Base-by-base conservation (phyloP, 2,113 vertebrate genomes). In the Bubo blakistoni region DNA sequence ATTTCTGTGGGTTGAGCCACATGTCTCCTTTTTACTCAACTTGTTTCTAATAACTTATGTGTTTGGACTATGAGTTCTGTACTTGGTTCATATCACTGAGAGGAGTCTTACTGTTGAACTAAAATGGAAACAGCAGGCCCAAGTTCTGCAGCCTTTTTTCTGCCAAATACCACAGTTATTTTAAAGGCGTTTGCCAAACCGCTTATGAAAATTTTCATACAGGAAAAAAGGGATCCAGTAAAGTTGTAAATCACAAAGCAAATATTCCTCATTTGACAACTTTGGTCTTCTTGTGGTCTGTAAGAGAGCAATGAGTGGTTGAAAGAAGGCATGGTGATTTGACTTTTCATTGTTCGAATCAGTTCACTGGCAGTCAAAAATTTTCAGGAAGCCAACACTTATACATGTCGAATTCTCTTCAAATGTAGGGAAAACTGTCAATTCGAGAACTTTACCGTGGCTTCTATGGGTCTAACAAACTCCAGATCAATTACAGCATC, bases 401-500 rank as follows among this genome's bases (percentile, higher is more conserved):
- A 94, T 98, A 96, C 95, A 97, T 87, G 49, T 94, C 93, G 98
- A 96, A 97, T 97, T 98, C 96, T 86, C 92, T 97, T 94, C 96
- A 91, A 96, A 92, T 86, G 32, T 51, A 95, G 71, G 78, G 62
- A 94, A 96, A 96, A 94, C 92, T 97, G 88, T 78, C 81, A 94
- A 25, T 97, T 96, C 85, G 66, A 97, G 94, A 97, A 93, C 49
- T 79, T 96, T 94, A 94, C 91, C 83, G 52, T 62, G 54, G 44
- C 26, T 74, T 91, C 97, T 94, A 80, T 95, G 74, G 82, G 9
- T 74, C 87, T 96, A 93, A 90, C 36, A 63, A 92, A 96, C 81
- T 89, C 87, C 88, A 95, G 92, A 92, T 88, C 79, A 90, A 80
- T 90, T 90, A 73, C 58, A 81, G 88, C 74, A 62, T 91, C 88